Evolutionary conservation across 2,113 vertebrate species (phyloP), one percentile per base, ranked within the genome.

Genomic region (Perca schrenkii): DNA sequence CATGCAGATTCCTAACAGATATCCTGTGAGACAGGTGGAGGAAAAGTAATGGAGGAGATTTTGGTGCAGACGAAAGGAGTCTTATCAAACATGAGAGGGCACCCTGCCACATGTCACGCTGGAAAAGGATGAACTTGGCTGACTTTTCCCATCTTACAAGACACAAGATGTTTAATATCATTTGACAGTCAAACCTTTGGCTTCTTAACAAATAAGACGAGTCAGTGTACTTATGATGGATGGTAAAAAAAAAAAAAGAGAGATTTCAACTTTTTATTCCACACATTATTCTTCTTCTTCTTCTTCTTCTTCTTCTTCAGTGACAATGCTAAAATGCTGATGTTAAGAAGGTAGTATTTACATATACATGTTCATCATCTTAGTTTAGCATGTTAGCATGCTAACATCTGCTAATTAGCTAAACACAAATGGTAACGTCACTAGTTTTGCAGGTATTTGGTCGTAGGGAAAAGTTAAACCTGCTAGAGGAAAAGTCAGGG

Each of bases 1-100:
- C 66, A 78, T 77, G 57, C 86, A 84, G 82, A 83, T 89, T 71
- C 71, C 52, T 19, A 13, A 66, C 69, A 43, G 69, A 89, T 80
- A 80, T 77, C 74, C 17, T n/a, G 56, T 22, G 36, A 84, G 70
- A 71, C 89, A 82, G 76, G 62, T 69, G 77, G 56, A 80, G 82
- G 49, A 6, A 2, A 40, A 65, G 19, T 62, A 58, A 67, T n/a
- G 61, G 62, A 56, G 54, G 60, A 73, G 74, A 50, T 50, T 65
- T 54, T 3, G 28, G 28, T 7, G 63, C 52, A 46, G 62, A 79
- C 28, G 25, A 28, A 28, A 52, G 61, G 69, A 57, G 66, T 64
- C 40, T 76, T 63, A 80, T 87, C 84, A 79, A 58, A 85, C 77
- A 63, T 2, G 47, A 70, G 34, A 62, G 54, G 57, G 64, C 63